Percentiles rank a stretch among this genome's conserved stretches.
Conservation (phyloP, 1,140 invertebrate genomes). For the Drosophila truncata region DNA sequence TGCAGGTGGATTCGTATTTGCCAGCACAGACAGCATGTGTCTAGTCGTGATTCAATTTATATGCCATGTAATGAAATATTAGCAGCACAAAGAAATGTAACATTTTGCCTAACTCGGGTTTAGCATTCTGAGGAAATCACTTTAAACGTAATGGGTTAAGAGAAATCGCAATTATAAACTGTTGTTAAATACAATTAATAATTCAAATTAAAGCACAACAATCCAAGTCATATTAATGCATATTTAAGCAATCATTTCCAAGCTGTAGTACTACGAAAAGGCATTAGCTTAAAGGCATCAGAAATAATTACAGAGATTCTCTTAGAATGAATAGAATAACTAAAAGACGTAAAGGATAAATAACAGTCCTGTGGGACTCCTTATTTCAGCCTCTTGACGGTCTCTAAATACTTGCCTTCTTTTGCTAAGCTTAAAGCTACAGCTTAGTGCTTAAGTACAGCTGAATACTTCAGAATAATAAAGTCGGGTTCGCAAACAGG, state of each 20-base stretch:
- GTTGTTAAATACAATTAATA: background rate
- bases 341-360: background rate
- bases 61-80: background rate
- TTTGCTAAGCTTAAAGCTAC: background rate
- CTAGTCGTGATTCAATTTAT: background rate
- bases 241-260: background rate
- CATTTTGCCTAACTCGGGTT: background rate
- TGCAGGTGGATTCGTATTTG: background rate
- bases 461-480: constrained; percentile 8
- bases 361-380: background rate
- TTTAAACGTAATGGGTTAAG: too few relatives aligned
- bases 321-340: background rate
- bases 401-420: background rate
- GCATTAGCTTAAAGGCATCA: background rate
- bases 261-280: background rate
- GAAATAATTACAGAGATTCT: background rate
- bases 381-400: background rate
- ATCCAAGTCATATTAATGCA: background rate
- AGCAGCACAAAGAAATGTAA: too few relatives aligned
- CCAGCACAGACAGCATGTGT: background rate
- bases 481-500: background rate
- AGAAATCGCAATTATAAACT: background rate
- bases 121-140: background rate
- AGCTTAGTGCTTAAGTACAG: constrained; percentile 3
- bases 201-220: background rate